These are phyloP conservation scores for Maconellicoccus hirsutus DNA, from an alignment of 1,140 invertebrate species.

Conservation along the genomic window DNA sequence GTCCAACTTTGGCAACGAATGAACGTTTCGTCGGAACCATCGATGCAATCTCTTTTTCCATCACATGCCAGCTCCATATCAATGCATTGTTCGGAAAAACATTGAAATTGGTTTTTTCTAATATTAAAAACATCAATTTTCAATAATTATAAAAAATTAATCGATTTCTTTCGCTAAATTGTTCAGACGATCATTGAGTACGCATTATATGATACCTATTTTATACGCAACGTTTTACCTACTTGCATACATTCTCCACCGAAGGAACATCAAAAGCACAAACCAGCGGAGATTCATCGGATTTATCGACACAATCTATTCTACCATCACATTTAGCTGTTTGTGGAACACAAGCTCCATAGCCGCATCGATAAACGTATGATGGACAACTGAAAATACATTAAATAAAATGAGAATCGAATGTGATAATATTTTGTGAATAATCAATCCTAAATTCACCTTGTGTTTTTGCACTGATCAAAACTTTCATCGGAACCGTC, in stretches of 20 bases:
- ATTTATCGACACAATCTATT: conserved; percentile 51
- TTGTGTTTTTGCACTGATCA: conserved; percentile 38
- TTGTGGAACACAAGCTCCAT: conserved; percentile 46
- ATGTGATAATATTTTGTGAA: neutral
- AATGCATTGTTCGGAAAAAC: conserved; percentile 36
- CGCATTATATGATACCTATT: too few relatives aligned
- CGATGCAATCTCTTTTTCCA: conserved; percentile 27
- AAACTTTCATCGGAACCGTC: conserved; percentile 37
- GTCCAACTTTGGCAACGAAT: conserved; percentile 24
- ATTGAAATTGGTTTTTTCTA: conserved; percentile 34
- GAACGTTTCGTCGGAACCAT: conserved; percentile 29
- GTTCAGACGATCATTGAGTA: too few relatives aligned
- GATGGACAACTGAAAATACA: conserved; percentile 34
- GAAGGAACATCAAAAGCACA: neutral
- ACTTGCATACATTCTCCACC: neutral
- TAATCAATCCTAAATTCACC: conserved; percentile 30
- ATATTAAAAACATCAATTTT: neutral
- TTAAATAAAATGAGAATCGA: neutral
- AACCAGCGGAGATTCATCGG: conserved; percentile 39
- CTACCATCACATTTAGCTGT: conserved; percentile 43
- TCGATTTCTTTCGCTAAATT: too few relatives aligned
- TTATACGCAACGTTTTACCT: neutral
- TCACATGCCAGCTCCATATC: conserved; percentile 28
- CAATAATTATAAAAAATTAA: neutral
- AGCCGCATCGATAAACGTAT: conserved; percentile 43